Evolutionary conservation across 2,888 invertebrate species (phyloP), one percentile per base, ranked within the genome.

Genomic region (Synanthedon tipuliformis): DNA sequence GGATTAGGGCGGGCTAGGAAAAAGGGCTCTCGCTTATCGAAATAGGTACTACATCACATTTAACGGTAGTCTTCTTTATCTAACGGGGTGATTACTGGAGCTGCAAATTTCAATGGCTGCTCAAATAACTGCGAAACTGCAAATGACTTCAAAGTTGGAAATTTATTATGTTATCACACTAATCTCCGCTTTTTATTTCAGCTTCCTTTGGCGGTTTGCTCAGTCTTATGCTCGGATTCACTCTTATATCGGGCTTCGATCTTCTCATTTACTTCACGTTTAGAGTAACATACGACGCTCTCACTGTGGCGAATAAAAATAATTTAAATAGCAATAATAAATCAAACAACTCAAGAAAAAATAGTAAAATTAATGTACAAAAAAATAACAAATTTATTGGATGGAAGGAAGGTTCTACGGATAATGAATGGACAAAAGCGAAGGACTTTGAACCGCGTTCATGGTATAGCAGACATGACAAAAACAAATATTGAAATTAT

Each of bases 201-300:
- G 93, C 92, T 61, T 90, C 92, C 1, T 92, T 92, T 62, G 93
- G 93, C 0, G 93, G 93, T 13, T 81, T 93, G 0, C 74, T 93
- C 2, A 91, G 92, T 41, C 75, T 93, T 7, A 91, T 92, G 74
- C 88, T 92, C 40, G 93, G 93, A 3, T 93, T 93, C 65, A 93
- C 92, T 51, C 82, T 93, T 23, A 89, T 93, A 59, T 90, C 92
- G 0, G 90, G 89, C 2, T 89, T 92, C 58, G 93, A 93, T 69
- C 71, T 92, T 51, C 57, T 92, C 5, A 87, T 93, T 54, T 92
- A 91, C 63, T 88, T 92, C 53, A 82, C 88, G 0, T 78, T 91
- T 56, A 81, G 89, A 50, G 73, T 90, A 0, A 61, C 78, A 2
- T 88, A 86, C 58, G 86, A 89, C 55, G 58, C 54, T 3, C 48